Base-by-base conservation (phyloP, 2,888 invertebrate genomes). In the Panzeria rudis region DNA sequence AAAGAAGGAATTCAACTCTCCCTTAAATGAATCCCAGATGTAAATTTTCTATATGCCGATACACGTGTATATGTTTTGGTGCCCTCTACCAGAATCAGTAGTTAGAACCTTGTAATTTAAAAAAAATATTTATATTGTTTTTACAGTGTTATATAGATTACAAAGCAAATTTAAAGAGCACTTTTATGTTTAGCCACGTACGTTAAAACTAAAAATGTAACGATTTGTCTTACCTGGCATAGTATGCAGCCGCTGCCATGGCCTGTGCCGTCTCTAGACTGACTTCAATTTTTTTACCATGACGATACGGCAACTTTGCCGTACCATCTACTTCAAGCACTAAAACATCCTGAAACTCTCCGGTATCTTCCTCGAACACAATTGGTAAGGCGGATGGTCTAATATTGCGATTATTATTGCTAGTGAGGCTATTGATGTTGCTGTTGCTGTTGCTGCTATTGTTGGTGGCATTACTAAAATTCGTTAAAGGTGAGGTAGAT, bases 201-300 rank as follows among this genome's bases (percentile, higher is more conserved):
- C 3, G 7, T 47, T 17, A 17, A 17, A 29, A 17, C 0, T 20
- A 44, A 41, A 5, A 25, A 13, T 5, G 13, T 29, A n/a, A 6
- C 1, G 0, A 29, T 6, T 17, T 41, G n/a, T 15, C 90, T 89
- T 86, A 91, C 91, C 90, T 90, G 73, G 91, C 91, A 88, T 90
- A 91, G 87, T 90, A 90, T 84, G 90, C 90, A 64, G 91, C 91
- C 35, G 90, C 90, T 35, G 90, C 91, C 89, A 91, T 90, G 6
- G 90, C 90, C 73, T 90, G 90, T 3, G 90, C 90, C 66, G 91
- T 91, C 86, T 91, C 90, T 83, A 90, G 86, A 86, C 89, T 89
- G 75, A 91, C 89, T 88, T 91, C 90, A 84, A 90, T 91, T 87
- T 91, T 89, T 87, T 91, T 90, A 78, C 90, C 89, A 86, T 90